Base-by-base conservation (phyloP, 1,140 invertebrate species). In the Drosophila grimshawi region DNA sequence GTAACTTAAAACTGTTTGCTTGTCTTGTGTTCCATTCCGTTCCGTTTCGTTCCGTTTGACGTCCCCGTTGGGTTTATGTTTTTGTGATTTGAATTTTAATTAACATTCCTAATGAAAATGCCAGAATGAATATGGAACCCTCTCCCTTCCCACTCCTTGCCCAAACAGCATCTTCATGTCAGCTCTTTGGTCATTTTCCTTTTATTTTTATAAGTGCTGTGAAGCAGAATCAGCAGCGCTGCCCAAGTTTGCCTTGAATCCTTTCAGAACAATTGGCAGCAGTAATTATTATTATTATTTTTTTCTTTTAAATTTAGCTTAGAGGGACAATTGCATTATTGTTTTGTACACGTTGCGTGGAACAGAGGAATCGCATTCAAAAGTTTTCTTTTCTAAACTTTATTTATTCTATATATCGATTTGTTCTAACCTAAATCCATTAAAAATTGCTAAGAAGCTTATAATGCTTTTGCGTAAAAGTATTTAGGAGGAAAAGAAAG, bases 1-100 rank as follows among this genome's bases (percentile, higher is more conserved):
- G 86, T 85, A 85, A 89, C 80, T 89, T 89, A 78, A 89, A 89
- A 89, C 79, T 81, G 78, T 89, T 89, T 89, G 80, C 76, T 81
- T 85, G 78, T 89, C 80, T 85, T 72, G 35, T 39, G 41, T 49
- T 52, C 32, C 52, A 5, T 43, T 41, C 70, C 63, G 37, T 60
- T 67, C 51, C 29, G 43, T 68, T 57, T 29, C 67, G 46, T 76
- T 71, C 53, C 33, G 45, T 67, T 61, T 46, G 30, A 65, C 19
- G 41, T 56, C 5, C 29, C 64, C 45, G 45, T 46, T 33, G 43
- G 41, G 59, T 19, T 71, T 46, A 51, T 75, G 66, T 68, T 78
- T 76, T 85, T 76, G 62, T 69, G 81, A 85, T 89, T 90, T 81
- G 85, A 89, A 85, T 89, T 89, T 89, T 89, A 89, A 89, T 89